phyloP scores from a whole-genome alignment of 2,113 vertebrate genomes.

The Solea solea region DNA sequence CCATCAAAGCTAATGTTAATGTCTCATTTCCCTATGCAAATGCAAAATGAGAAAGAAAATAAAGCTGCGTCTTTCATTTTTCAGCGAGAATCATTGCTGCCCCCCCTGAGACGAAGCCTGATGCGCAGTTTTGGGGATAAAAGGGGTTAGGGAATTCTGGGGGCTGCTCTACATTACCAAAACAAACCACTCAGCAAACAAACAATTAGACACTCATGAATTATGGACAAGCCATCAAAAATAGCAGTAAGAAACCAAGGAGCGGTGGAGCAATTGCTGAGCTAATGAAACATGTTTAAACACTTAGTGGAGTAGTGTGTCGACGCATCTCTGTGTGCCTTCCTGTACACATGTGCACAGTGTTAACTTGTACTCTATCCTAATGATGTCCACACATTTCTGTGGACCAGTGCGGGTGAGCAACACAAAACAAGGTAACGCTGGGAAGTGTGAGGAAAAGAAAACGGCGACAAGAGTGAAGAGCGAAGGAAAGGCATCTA shows the following conservation, averaged over 20 bases:
- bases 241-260: constrained; percentile 69
- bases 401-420: constrained; percentile 43
- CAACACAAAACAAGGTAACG: constrained; percentile 44
- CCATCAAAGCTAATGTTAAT: constrained; percentile 74
- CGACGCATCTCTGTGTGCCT: constrained; percentile 22
- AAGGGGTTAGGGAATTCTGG: constrained; percentile 66
- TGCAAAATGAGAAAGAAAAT: constrained; percentile 49
- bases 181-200: constrained; percentile 83
- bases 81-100: constrained; percentile 61
- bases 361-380: constrained; percentile 31
- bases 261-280: constrained; percentile 59
- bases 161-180: constrained; percentile 78
- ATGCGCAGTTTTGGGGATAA: constrained; percentile 66
- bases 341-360: constrained; percentile 28
- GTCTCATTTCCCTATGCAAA: constrained; percentile 71
- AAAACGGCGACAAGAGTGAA: constrained; percentile 36
- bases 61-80: constrained; percentile 60
- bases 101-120: constrained; percentile 66
- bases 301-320: constrained; percentile 29
- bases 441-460: constrained; percentile 34
- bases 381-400: constrained; percentile 30
- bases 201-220: constrained; percentile 83
- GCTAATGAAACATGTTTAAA: constrained; percentile 68
- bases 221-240: constrained; percentile 77
- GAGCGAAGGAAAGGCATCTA: constrained; percentile 41